Evolutionary conservation across 2,888 invertebrate genomes (phyloP), one percentile per base, ranked within the genome.

Genomic region (Timema podura): DNA sequence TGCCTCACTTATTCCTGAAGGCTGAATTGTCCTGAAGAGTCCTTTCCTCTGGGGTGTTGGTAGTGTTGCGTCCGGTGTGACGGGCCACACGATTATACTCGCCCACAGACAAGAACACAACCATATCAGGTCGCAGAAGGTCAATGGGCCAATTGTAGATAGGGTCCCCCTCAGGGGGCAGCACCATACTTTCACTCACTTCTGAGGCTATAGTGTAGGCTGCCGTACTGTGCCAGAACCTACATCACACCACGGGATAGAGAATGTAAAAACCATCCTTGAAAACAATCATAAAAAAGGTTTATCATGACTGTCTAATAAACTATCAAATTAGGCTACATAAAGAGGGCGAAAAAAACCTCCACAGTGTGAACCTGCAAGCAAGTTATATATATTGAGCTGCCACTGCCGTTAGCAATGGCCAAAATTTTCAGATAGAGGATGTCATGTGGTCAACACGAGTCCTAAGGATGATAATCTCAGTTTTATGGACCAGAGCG

Each of bases 191-290:
- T 69, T 79, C 75, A 45, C 78, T 74, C 15, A 80, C 75, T 76
- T 82, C 80, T 1, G 67, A 44, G 3, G 82, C 82, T 49, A 82
- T 73, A 1, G 81, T 81, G 75, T 79, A 83, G 2, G 82, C 81
- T n/a, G 80, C 78, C 10, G 83, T 83, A 13, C 83, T 83, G 76
- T 83, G 82, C 83, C 83, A 84, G 75, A 78, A 84, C 74, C 83
- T 81, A 72, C 48, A 75, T 49, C 48, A 16, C 13, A 30, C 13
- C 30, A 57, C 5, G 8, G 13, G 10, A 57, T 66, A 70, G 11
- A 59, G 11, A 48, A 46, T 11, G 6, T 44, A 48, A 15, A 0
- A 48, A 9, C 13, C 9, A 30, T 1, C 30, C 30, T 30, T 30
- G 30, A 30, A 30, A 30, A 30, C 30, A 30, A 30, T 30, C 30